Base-by-base conservation (phyloP, 2,888 invertebrate genomes). In the Nomada ferruginata region DNA sequence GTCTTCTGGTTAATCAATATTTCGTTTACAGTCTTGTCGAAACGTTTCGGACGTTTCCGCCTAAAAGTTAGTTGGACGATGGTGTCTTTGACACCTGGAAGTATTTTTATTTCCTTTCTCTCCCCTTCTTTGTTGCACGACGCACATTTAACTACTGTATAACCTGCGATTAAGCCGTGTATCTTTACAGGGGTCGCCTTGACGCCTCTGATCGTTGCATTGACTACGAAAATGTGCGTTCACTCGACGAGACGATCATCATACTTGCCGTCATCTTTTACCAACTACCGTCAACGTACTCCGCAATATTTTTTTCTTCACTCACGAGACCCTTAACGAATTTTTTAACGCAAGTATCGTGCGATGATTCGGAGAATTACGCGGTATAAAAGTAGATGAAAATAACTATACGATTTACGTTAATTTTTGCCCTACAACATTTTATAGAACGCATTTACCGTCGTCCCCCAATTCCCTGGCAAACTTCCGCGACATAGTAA, bases 21-120 rank as follows among this genome's bases (percentile, higher is more conserved):
- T 90, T 91, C 90, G 87, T 90, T 88, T 88, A 91, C 93, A 93
- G 93, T 93, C 93, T 92, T 93, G 87, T 90, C 85, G 88, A 91
- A 91, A 92, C 91, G 91, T 92, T 91, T 91, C 71, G 89, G 90
- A 90, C 91, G 91, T 90, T 86, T 85, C 88, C 90, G 90, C 89
- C 91, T 93, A 93, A 92, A 68, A 92, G 84, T 92, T 93, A 93
- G 89, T 90, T 93, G 93, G 93, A 93, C 93, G 92, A 92, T 91
- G 91, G 91, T 90, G 92, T 92, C 91, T 91, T 84, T 61, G 91
- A 93, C 93, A 89, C 92, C 92, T 90, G 92, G 91, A 93, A 92
- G 91, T 91, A 89, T 89, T 78, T 80, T 80, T 69, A 74, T 85
- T 85, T 66, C 50, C 15, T 26, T 20, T 23, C 76, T 73, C 18